Evolutionary conservation across 2,888 invertebrate genomes (phyloP).

Genomic region (Xanthia togata): DNA sequence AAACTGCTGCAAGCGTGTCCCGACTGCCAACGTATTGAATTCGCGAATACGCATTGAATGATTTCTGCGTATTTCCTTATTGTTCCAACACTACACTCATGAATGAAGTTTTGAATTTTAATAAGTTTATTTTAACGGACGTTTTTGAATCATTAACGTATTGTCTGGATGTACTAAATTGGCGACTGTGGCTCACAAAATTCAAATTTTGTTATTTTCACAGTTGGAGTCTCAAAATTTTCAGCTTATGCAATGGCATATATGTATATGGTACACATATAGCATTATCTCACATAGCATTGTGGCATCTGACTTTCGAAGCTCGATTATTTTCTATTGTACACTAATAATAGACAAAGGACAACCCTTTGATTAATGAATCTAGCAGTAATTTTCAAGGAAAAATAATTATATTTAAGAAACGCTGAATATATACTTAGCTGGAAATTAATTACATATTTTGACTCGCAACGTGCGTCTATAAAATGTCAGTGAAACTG

Average conservation of each 20-base stretch:
- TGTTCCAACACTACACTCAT: slow-evolving; percentile 82
- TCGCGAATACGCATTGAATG: slow-evolving; percentile 85
- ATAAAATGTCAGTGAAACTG: slow-evolving; percentile 49
- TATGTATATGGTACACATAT: too few relatives aligned
- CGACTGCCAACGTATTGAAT: slow-evolving; percentile 83
- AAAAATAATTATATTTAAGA: not conserved
- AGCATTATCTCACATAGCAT: too few relatives aligned
- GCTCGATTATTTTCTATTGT: too few relatives aligned
- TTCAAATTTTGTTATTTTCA: not conserved
- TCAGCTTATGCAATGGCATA: not conserved
- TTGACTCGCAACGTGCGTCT: slow-evolving; percentile 26
- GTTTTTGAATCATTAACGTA: slow-evolving; percentile 53
- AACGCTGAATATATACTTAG: slow-evolving; percentile 14
- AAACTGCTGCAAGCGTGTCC: slow-evolving; percentile 83
- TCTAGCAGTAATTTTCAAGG: not conserved
- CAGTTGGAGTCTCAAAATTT: not conserved
- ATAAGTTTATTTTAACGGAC: slow-evolving; percentile 69
- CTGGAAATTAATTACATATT: slow-evolving; percentile 28
- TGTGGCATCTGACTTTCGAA: too few relatives aligned
- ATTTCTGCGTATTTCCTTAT: slow-evolving; percentile 89
- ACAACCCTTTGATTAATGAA: not conserved
- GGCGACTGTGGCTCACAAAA: not conserved
- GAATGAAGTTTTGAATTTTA: slow-evolving; percentile 86
- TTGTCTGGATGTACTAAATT: slow-evolving; percentile 20
- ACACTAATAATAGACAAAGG: not conserved